phyloP scores from a whole-genome alignment of 1,140 invertebrate species.

The Achatina immaculata region DNA sequence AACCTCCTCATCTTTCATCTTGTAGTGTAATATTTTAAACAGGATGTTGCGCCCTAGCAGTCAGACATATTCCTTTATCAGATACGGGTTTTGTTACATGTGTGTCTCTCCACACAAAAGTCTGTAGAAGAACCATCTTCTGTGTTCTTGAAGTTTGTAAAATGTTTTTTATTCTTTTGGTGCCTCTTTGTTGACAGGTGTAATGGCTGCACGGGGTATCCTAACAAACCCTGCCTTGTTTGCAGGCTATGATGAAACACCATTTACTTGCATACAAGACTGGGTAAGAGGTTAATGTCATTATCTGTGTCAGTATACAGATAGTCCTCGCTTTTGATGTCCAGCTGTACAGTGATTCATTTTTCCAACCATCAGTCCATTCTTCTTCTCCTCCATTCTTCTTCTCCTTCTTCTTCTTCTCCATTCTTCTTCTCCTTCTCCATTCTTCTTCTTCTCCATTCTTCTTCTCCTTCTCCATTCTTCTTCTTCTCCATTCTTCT shows the following conservation, averaged over 20 bases:
- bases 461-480: neutral
- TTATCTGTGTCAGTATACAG: neutral
- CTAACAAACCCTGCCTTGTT: constrained; percentile 93
- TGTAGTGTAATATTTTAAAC: too few relatives aligned
- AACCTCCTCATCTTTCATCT: too few relatives aligned
- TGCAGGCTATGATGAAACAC: constrained; percentile 79
- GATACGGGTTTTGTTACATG: too few relatives aligned
- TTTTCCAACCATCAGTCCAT: too few relatives aligned
- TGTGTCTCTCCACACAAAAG: too few relatives aligned
- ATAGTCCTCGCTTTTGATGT: neutral
- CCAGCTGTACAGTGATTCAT: neutral
- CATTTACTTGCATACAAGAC: constrained; percentile 83
- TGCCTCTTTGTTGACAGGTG: constrained; percentile 70
- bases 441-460: neutral
- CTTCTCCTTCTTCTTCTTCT: neutral
- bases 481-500: neutral
- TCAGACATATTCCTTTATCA: too few relatives aligned
- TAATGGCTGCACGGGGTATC: constrained; percentile 91
- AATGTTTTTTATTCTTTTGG: too few relatives aligned
- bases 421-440: neutral
- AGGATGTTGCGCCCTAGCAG: too few relatives aligned
- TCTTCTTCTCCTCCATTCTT: too few relatives aligned
- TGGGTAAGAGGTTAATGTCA: constrained; percentile 78
- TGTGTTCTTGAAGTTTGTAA: too few relatives aligned
- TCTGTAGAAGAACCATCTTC: too few relatives aligned